phyloP scores from a whole-genome alignment of 1,140 invertebrate genomes.

The Cryptotermes secundus region DNA sequence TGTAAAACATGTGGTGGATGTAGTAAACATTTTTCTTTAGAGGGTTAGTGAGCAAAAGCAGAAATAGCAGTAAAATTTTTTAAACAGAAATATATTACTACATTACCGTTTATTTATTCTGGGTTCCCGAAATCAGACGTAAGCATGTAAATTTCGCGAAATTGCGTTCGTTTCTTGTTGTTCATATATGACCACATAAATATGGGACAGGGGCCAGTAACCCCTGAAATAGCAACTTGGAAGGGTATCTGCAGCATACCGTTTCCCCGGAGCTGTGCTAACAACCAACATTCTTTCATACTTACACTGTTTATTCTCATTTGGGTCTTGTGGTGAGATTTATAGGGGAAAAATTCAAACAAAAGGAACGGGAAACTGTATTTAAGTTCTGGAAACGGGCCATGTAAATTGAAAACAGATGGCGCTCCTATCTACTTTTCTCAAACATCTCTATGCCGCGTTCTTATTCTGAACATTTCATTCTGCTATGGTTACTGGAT shows the following conservation, averaged over 20 bases:
- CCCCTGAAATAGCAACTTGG: background rate
- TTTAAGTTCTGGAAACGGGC: background rate
- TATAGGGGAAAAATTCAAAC: background rate
- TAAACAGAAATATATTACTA: too few relatives aligned
- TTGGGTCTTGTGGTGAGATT: background rate
- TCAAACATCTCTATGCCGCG: background rate
- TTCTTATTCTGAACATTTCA: background rate
- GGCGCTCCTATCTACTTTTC: background rate
- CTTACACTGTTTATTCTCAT: background rate
- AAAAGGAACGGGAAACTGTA: background rate
- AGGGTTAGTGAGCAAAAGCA: too few relatives aligned
- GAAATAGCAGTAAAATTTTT: too few relatives aligned
- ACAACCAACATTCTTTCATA: background rate
- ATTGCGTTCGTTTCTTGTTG: too few relatives aligned
- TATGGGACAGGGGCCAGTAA: background rate
- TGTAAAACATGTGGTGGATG: too few relatives aligned
- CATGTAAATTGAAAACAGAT: background rate
- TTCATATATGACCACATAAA: too few relatives aligned
- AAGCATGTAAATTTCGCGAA: too few relatives aligned
- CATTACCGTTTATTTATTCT: too few relatives aligned
- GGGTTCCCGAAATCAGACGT: too few relatives aligned
- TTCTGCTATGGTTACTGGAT: background rate
- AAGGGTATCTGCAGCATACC: background rate
- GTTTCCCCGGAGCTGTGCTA: background rate
- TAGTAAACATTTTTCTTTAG: too few relatives aligned